Conservation (phyloP, 2,888 invertebrate genomes). For the Cylindroiulus punctatus region DNA sequence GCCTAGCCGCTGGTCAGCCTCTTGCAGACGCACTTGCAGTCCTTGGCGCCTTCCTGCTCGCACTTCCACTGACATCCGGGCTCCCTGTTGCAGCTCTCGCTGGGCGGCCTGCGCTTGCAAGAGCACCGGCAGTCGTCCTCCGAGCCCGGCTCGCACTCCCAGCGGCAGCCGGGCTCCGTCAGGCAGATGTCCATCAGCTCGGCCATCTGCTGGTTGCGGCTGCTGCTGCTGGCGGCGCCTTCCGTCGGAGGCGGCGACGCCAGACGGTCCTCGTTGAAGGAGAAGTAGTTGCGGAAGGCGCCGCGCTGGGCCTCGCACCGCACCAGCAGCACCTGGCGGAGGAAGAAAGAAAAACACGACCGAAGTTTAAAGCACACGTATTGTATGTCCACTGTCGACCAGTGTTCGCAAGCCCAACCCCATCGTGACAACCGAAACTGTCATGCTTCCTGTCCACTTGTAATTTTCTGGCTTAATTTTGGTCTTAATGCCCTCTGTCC, state of each 20-base stretch:
- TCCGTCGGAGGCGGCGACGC: neutral
- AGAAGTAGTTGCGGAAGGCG: conserved; percentile 39
- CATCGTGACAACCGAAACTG: too few relatives aligned
- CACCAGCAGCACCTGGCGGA: conserved; percentile 30
- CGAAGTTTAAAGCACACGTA: too few relatives aligned
- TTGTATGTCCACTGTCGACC: too few relatives aligned
- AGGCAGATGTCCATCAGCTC: conserved; percentile 35
- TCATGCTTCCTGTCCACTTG: too few relatives aligned
- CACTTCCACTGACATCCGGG: conserved; percentile 19
- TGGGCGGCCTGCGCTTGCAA: conserved; percentile 28
- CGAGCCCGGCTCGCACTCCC: neutral
- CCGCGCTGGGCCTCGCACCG: neutral
- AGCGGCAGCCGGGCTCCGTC: conserved; percentile 3
- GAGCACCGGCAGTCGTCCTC: conserved; percentile 3
- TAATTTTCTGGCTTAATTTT: too few relatives aligned
- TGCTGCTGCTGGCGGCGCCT: neutral
- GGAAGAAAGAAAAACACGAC: too few relatives aligned
- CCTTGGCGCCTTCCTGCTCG: neutral
- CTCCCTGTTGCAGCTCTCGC: conserved; percentile 31
- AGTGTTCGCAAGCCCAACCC: too few relatives aligned
- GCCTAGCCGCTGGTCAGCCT: neutral
- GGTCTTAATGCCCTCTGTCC: too few relatives aligned
- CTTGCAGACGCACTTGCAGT: conserved; percentile 44
- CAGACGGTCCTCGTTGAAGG: conserved; percentile 11
- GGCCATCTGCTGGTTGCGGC: conserved; percentile 7